phyloP scores from a whole-genome alignment of 2,113 vertebrate species.

The Agelaius tricolor region DNA sequence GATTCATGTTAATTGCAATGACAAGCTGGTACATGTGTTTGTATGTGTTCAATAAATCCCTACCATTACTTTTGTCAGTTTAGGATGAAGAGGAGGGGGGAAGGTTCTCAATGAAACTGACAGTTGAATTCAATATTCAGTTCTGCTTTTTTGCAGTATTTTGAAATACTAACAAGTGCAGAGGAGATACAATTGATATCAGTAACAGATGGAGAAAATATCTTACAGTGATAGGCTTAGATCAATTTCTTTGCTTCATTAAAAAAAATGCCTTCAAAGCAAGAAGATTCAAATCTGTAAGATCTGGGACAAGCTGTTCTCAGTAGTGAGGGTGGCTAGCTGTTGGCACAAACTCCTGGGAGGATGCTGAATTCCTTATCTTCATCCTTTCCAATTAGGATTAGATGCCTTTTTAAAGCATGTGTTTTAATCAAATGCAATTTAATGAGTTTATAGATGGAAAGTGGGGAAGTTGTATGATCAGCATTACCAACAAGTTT shows the following conservation, averaged over 20 bases:
- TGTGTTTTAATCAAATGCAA: not conserved
- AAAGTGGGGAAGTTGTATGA: not conserved
- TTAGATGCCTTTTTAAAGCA: not conserved
- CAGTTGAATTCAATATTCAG: not conserved
- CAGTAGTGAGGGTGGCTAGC: not conserved
- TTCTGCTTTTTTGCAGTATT: not conserved
- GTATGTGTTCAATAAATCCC: not conserved
- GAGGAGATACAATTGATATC: not conserved
- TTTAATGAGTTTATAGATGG: not conserved
- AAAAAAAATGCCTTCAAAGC: not conserved
- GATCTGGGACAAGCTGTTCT: slow-evolving; percentile 38
- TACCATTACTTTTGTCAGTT: not conserved
- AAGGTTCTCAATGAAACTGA: not conserved
- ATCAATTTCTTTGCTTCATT: not conserved
- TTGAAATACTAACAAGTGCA: not conserved
- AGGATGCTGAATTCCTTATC: slow-evolving; percentile 24
- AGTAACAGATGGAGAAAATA: slow-evolving; percentile 27
- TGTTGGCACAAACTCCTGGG: not conserved
- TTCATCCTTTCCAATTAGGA: slow-evolving; percentile 11
- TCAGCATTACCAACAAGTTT: not conserved
- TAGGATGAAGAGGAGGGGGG: not conserved
- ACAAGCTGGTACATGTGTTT: not conserved
- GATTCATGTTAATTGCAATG: not conserved
- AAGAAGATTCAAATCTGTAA: not conserved
- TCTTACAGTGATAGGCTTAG: not conserved